Base-by-base conservation (phyloP, 2,113 vertebrate genomes). In the Phrynosoma blainvillii region DNA sequence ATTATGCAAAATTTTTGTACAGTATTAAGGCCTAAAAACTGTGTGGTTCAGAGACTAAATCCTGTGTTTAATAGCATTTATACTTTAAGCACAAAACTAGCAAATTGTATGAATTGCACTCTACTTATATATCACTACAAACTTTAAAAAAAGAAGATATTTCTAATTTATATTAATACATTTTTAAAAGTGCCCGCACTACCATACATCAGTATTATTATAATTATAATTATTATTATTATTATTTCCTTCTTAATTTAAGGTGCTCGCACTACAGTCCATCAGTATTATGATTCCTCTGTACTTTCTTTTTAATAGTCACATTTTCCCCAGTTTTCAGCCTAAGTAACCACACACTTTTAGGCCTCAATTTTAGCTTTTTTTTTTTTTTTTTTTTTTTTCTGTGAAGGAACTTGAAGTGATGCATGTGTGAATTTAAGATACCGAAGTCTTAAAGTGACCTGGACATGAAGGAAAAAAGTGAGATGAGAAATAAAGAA, bases 61-160 rank as follows among this genome's bases (percentile, higher is more conserved):
- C 98, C 98, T 97, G 98, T 99, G 98, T 99, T 99, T 98, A 98
- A 99, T 99, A 99, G 98, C 99, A 99, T 99, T 99, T 99, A 99
- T 99, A 99, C 97, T 97, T 97, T 97, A 97, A 97, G 99, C 99
- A 99, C 99, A 99, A 97, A 71, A 99, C 98, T 99, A 99, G 98
- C 98, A 98, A 99, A 98, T 98, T 99, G 98, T 99, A 99, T 98
- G 98, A 99, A 99, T 99, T 99, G 98, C 98, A 99, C 98, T 99
- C 98, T 96, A 98, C 99, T 99, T 98, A 98, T 99, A 98, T 99
- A 99, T 99, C 98, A 99, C 98, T 98, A 99, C 98, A 98, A 98
- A 99, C 98, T 98, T 98, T 93, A 98, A 98, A 98, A 98, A 96
- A 89, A 62, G 36, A 97, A 98, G 97, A 97, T 98, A 98, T 98